A percentile compares a stretch with the other conserved stretches of the same genome.
Evolutionary conservation across 2,888 invertebrate genomes (phyloP).

Genomic region (Heterodera filipjevi): DNA sequence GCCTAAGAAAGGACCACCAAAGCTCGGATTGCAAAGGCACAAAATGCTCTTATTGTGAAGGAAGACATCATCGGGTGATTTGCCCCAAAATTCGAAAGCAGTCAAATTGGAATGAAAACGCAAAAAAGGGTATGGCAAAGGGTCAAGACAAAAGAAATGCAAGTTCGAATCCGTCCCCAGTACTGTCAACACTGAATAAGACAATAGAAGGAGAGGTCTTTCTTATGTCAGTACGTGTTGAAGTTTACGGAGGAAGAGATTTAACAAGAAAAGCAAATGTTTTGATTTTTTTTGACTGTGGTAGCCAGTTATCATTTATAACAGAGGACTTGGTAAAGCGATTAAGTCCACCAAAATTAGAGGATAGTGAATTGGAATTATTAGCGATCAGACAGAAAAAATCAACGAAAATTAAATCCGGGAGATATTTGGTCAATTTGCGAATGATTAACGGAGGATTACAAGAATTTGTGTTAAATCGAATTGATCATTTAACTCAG

Average conservation of each 20-base stretch:
- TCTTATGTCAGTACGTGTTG: neutral
- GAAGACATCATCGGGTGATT: neutral
- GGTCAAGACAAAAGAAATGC: neutral
- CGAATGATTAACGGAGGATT: neutral
- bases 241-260: neutral
- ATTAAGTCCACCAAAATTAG: neutral
- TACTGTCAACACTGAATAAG: neutral
- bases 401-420: too few relatives aligned
- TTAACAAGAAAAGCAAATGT: neutral
- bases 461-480: neutral
- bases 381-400: too few relatives aligned
- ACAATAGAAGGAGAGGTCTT: neutral
- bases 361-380: neutral
- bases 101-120: neutral
- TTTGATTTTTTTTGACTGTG: neutral
- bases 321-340: neutral
- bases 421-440: neutral
- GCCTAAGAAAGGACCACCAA: neutral
- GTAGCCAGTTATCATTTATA: neutral
- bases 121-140: neutral
- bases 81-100: neutral
- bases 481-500: neutral
- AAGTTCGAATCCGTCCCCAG: neutral
- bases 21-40: neutral
- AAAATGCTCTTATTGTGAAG: neutral